Evolutionary conservation across 2,113 vertebrate genomes (phyloP).

Genomic region (Mohoua ochrocephala): DNA sequence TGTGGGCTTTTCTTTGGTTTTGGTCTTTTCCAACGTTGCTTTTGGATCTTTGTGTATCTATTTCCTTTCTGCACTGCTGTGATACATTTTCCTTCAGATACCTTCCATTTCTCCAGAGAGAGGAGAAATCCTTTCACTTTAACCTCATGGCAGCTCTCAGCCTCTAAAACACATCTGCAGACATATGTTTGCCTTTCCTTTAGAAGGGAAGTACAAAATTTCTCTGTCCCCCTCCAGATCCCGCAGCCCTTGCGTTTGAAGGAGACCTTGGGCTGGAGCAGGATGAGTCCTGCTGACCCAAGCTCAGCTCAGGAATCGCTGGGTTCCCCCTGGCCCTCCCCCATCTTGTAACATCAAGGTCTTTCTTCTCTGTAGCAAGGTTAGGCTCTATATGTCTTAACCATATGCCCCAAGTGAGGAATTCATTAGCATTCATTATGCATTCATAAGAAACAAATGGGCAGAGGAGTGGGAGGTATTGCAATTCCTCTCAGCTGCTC

Average conservation of each 20-base stretch:
- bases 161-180: not conserved
- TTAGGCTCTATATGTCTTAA: conserved; percentile 62
- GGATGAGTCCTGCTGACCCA: not conserved
- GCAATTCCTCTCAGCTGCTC: conserved; percentile 68
- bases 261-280: not conserved
- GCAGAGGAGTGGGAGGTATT: conserved; percentile 51
- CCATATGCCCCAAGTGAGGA: conserved; percentile 58
- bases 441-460: conserved; percentile 65
- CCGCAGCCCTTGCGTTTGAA: not conserved
- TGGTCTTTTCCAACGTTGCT: not conserved
- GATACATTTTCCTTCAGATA: not conserved
- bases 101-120: not conserved
- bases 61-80: not conserved
- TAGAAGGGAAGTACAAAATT: not conserved
- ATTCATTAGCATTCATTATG: conserved; percentile 85
- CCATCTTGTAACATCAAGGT: conserved; percentile 3
- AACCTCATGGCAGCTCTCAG: not conserved
- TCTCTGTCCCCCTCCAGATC: not conserved
- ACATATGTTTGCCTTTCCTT: not conserved
- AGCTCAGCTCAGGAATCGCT: not conserved
- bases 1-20: not conserved
- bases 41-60: not conserved
- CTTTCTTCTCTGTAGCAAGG: conserved; percentile 34
- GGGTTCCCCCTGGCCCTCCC: not conserved
- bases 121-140: not conserved